Evolutionary conservation across 2,888 invertebrate species (phyloP).

Genomic region (Boloria selene): DNA sequence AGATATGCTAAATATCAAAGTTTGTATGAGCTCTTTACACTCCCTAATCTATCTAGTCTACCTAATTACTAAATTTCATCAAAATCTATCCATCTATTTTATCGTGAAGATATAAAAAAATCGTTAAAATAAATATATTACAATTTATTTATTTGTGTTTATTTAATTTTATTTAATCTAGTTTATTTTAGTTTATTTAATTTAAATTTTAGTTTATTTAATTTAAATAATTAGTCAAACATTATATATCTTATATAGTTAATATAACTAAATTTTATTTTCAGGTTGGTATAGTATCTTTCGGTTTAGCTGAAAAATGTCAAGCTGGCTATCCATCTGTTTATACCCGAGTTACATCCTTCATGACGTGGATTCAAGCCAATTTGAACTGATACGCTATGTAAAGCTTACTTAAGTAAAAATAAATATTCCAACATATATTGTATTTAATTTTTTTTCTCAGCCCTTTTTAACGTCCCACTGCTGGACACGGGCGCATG

Average conservation of each 20-base stretch:
- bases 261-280: slow-evolving; percentile 4
- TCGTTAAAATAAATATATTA: no score
- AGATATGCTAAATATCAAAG: slow-evolving; percentile 13
- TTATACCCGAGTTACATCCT: slow-evolving; percentile 60
- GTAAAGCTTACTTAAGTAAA: background rate
- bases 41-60: no score
- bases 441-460: background rate
- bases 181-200: no score
- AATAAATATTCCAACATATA: slow-evolving; percentile 1
- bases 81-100: no score
- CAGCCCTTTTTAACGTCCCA: no score
- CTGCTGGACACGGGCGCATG: no score
- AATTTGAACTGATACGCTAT: slow-evolving; percentile 11
- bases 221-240: background rate
- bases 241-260: background rate
- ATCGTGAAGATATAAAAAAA: no score
- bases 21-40: no score
- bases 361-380: slow-evolving; percentile 55
- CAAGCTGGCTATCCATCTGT: slow-evolving; percentile 60
- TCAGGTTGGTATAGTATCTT: slow-evolving; percentile 59
- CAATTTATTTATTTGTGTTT: no score
- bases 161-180: no score
- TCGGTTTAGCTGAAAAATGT: slow-evolving; percentile 55
- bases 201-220: no score
- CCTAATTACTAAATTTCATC: no score